Base-by-base conservation (phyloP, 1,140 invertebrate species). In the Bradysia coprophila region DNA sequence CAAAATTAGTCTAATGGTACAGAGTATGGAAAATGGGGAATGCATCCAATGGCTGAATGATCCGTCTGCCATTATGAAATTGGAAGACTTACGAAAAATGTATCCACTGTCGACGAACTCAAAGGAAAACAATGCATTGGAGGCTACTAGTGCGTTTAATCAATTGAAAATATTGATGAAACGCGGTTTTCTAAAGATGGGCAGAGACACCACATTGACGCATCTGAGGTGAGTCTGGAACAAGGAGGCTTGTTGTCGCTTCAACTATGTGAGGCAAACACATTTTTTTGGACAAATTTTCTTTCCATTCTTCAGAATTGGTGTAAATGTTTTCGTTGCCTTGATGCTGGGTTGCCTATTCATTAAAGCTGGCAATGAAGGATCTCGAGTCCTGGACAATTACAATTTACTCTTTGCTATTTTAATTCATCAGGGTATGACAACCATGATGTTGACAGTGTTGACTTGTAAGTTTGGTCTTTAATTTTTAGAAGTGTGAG, bases 171-270 rank as follows among this genome's bases (percentile, higher is more conserved):
- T 83, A 33, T 64, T 87, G 5, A 54, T 83, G 5, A 66, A 59
- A 46, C 63, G 80, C 52, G 79, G 78, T 21, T 77, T 72, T 43
- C 61, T 83, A 6, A 85, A 82, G 58, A 65, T 71, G 0, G 78
- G 76, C 62, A 64, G 81, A 48, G 81, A 85, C 55, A 60, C 93
- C 80, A 94, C 89, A 2, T 64, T 95, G 59, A 96, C 91, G 0
- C 78, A 92, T 53, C 67, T 95, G 9, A 39, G 38, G 38, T 39
- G 15, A 39, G 21, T 39, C n/a, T 38, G 33, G 9, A n/a, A 5
- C 5, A 18, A 11, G 18, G 18, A 20, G 21, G 18, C 4, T 38
- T 4, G 10, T 28, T 28, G n/a, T n/a, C n/a, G n/a, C n/a, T n/a
- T n/a, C n/a, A n/a, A n/a, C n/a, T n/a, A n/a, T n/a, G n/a, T n/a